These are phyloP conservation scores for Haemorhous mexicanus DNA, from an alignment of 2,113 vertebrate species.

Conservation along the genomic window DNA sequence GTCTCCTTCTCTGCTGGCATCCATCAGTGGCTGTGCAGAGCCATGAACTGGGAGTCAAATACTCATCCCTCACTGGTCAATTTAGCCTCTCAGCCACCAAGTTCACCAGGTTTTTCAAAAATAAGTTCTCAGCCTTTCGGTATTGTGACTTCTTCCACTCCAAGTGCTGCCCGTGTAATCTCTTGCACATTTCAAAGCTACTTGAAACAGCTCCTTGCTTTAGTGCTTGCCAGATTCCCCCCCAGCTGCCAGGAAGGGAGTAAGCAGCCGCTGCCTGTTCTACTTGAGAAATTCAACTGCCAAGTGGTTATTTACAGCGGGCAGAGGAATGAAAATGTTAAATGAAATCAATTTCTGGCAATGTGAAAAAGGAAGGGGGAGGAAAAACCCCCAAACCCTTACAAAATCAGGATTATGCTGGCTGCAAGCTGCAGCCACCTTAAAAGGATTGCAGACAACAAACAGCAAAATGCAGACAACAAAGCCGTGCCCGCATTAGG, in stretches of 20 bases:
- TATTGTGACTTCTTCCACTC: constrained; percentile 36
- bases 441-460: constrained; percentile 28
- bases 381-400: neutral
- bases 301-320: constrained; percentile 64
- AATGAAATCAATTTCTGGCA: constrained; percentile 67
- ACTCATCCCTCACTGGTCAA: neutral
- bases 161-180: constrained; percentile 25
- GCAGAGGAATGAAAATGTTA: constrained; percentile 69
- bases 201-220: constrained; percentile 61
- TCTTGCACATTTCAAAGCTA: constrained; percentile 37
- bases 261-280: constrained; percentile 62
- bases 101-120: neutral
- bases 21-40: neutral
- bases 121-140: neutral
- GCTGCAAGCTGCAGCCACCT: constrained; percentile 47
- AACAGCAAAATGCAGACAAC: neutral
- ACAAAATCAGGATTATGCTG: constrained; percentile 56
- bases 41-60: neutral
- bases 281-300: constrained; percentile 63
- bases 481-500: neutral
- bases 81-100: neutral
- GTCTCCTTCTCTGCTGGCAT: neutral
- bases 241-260: constrained; percentile 63
- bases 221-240: constrained; percentile 55
- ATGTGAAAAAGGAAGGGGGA: constrained; percentile 1